Percentiles rank a stretch among this genome's conserved stretches.
Conservation (phyloP, 1,140 invertebrate species). For the Drosophila paulistorum region DNA sequence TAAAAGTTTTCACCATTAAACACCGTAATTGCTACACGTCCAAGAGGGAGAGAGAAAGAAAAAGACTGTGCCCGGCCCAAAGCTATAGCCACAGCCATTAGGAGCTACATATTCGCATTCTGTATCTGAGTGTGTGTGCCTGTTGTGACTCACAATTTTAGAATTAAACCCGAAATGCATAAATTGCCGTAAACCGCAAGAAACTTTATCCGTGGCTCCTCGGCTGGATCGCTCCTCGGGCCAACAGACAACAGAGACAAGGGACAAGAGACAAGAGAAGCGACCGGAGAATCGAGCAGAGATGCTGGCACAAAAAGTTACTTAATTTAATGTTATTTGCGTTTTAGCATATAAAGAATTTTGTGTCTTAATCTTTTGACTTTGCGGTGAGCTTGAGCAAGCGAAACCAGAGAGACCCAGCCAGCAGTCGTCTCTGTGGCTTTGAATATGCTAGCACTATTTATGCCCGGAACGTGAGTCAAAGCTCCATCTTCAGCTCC, state of each 20-base stretch:
- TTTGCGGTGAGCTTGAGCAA: constrained; percentile 58
- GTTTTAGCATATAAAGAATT: constrained; percentile 83
- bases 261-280: too few relatives aligned
- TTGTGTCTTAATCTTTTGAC: constrained; percentile 83
- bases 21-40: constrained; percentile 73
- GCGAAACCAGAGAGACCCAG: background rate
- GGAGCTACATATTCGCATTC: constrained; percentile 49
- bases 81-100: constrained; percentile 47
- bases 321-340: constrained; percentile 83
- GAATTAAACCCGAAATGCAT: constrained; percentile 78
- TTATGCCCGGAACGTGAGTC: constrained; percentile 77
- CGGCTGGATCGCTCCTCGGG: constrained; percentile 31
- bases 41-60: constrained; percentile 33
- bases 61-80: too few relatives aligned
- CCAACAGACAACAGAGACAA: too few relatives aligned
- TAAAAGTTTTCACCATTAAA: constrained; percentile 66
- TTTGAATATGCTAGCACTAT: constrained; percentile 81
- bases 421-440: constrained; percentile 50
- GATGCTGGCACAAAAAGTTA: constrained; percentile 70
- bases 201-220: constrained; percentile 69
- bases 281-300: constrained; percentile 35
- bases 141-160: constrained; percentile 80
- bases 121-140: constrained; percentile 33
- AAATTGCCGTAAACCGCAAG: constrained; percentile 79
- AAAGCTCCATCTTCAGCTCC: constrained; percentile 17